Base-by-base conservation (phyloP, 2,113 vertebrate genomes). In the Peromyscus maniculatus region DNA sequence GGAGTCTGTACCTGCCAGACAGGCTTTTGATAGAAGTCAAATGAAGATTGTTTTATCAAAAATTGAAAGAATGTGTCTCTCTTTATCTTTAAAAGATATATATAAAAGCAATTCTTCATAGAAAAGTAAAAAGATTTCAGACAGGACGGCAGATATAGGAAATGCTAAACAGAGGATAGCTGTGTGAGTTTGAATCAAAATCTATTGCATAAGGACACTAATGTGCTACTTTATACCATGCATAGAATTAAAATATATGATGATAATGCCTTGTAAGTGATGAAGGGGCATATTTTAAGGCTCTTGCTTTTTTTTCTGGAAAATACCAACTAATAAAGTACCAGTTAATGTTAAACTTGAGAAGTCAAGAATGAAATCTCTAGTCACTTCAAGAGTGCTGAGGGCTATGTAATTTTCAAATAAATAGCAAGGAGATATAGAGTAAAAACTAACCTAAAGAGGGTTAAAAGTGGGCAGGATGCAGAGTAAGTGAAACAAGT, bases 61-160 rank as follows among this genome's bases (percentile, higher is more conserved):
- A 87, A n/a, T 59, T 80, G 52, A 82, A 91, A 93, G 21, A 88
- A 74, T 92, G 77, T 72, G 59, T 89, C 52, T 33, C 16, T 78
- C 71, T 93, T 84, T 95, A 43, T 91, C 21, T 93, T 49, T 62
- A 89, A 93, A 94, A 39, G 36, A 26, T 71, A 93, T n/a, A 72
- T n/a, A n/a, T 72, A n/a, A 19, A 72, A 39, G 75, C 12, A 78
- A 78, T 31, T 78, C 39, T 66, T 46, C 24, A 78, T 79, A 71
- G 15, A 87, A 64, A 93, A 93, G 19, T 97, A 71, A 86, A 90
- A 94, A 69, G 67, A 89, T 91, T 93, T 39, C 6, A 93, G 46
- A 72, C 43, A 78, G 59, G 2, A 52, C 36, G 33, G 67, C 46
- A 78, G 62, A 66, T 95, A 7, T 46, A 90, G 62, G 55, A 94